A percentile compares a stretch with the other conserved stretches of the same genome.
These are phyloP conservation scores for Epinotia ramella DNA, from an alignment of 2,888 invertebrate species.

Conservation along the genomic window DNA sequence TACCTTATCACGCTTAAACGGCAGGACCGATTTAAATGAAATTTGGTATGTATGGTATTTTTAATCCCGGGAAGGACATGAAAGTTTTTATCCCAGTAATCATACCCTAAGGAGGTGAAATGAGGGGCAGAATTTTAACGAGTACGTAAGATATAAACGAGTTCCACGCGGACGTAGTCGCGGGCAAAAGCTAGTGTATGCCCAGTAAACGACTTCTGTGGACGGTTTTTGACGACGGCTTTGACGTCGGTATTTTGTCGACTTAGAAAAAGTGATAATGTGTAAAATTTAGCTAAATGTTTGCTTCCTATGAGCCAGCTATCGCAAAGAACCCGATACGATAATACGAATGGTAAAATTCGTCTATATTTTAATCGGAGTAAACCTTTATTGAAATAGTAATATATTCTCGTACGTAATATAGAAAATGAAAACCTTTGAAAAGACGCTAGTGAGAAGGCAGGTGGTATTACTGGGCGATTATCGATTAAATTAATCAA, in stretches of 20 bases:
- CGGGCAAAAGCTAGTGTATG: too few species aligned
- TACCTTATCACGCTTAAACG: too few species aligned
- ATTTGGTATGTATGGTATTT: too few species aligned
- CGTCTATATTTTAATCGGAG: neutral
- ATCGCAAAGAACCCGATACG: neutral
- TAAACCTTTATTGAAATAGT: neutral
- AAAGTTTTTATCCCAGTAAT: too few species aligned
- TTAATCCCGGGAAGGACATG: too few species aligned
- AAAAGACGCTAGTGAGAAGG: neutral
- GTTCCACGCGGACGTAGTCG: too few species aligned
- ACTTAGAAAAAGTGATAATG: neutral
- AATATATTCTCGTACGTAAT: neutral
- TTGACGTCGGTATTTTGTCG: neutral
- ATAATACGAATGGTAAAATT: neutral
- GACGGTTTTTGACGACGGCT: too few species aligned
- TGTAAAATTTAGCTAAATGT: neutral
- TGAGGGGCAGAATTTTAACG: too few species aligned
- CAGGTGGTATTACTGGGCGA: neutral
- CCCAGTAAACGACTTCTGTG: too few species aligned
- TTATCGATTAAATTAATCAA: constrained; percentile 19
- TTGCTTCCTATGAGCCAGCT: neutral
- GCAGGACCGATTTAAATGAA: too few species aligned
- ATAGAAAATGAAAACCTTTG: neutral
- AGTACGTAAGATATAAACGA: too few species aligned
- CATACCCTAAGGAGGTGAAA: too few species aligned